Percentiles rank a stretch among this genome's conserved stretches.
phyloP scores from a whole-genome alignment of 2,888 invertebrate species.

The Cylindroiulus punctatus region DNA sequence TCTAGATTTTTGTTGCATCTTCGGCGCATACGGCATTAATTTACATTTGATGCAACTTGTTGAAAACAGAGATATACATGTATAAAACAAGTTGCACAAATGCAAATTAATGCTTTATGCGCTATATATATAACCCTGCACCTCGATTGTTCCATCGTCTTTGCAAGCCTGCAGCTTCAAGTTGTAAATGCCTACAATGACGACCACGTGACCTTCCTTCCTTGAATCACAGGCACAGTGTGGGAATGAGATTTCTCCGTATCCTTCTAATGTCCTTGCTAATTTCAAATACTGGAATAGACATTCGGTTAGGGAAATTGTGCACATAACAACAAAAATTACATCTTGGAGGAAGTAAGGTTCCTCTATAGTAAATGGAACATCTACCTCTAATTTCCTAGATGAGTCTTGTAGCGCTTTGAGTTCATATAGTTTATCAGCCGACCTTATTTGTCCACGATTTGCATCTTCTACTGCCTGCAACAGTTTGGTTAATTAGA shows the following conservation, averaged over 20 bases:
- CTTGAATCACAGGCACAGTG: constrained; percentile 91
- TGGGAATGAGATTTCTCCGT: constrained; percentile 93
- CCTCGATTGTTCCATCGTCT: constrained; percentile 80
- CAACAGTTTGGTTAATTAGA: constrained; percentile 59
- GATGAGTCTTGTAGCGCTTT: constrained; percentile 93
- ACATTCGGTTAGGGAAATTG: constrained; percentile 29
- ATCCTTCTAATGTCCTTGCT: constrained; percentile 88
- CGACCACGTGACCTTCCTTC: constrained; percentile 86
- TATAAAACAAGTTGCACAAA: no score
- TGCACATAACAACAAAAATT: no score
- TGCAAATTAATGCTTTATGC: no score
- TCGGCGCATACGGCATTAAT: neutral
- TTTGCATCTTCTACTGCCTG: constrained; percentile 93
- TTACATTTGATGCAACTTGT: neutral
- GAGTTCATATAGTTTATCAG: constrained; percentile 91
- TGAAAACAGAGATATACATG: no score
- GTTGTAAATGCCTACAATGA: constrained; percentile 74
- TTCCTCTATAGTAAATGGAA: no score
- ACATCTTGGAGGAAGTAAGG: no score
- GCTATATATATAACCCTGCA: no score
- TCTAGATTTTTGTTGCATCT: neutral
- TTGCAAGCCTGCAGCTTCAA: constrained; percentile 85
- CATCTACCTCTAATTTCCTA: constrained; percentile 78
- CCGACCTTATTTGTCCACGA: constrained; percentile 88
- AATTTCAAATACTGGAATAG: constrained; percentile 77